Evolutionary conservation across 2,113 vertebrate genomes (phyloP), one percentile per base, ranked within the genome.

Genomic region (Python bivittatus): DNA sequence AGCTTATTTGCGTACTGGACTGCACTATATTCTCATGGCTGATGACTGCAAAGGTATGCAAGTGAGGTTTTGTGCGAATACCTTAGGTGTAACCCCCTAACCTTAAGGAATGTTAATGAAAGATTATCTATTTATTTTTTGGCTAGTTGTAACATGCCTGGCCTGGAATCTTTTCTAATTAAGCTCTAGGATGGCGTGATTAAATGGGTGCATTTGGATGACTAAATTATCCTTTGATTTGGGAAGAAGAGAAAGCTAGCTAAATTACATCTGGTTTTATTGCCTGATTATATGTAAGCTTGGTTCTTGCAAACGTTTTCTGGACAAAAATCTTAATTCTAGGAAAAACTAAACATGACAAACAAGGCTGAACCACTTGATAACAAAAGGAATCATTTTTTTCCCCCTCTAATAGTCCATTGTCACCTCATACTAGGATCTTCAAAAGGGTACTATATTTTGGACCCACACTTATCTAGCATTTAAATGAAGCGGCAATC

Each of bases 401-500:
- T 57, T 0, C 33, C 22, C 33, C 25, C 88, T 27, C 4, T 25
- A 44, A 90, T 38, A 64, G 33, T 44, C 4, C 11, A 8, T 4
- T 9, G 58, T 88, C 89, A 33, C 7, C 88, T 33, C 9, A 79
- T 44, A 48, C 87, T 61, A 53, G 8, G 8, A 88, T 52, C 53
- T 53, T 90, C 25, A 57, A 85, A 79, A 90, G 87, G 83, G 60
- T 22, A 38, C 22, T 52, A 29, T 20, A 33, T 48, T 64, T 89
- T 48, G 88, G 9, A 22, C 15, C 58, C 38, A 92, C 44, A n/a
- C 29, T 90, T 86, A 53, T 57, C 11, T 90, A 85, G 88, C 61
- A 72, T 86, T 25, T 57, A 61, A 86, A 90, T 86, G 54, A 93
- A 93, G 68, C 64, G 61, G 56, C 20, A 53, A 88, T 84, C 89